Evolutionary conservation across 2,888 invertebrate genomes (phyloP), one percentile per base, ranked within the genome.

Genomic region (Habroteleia sp.): DNA sequence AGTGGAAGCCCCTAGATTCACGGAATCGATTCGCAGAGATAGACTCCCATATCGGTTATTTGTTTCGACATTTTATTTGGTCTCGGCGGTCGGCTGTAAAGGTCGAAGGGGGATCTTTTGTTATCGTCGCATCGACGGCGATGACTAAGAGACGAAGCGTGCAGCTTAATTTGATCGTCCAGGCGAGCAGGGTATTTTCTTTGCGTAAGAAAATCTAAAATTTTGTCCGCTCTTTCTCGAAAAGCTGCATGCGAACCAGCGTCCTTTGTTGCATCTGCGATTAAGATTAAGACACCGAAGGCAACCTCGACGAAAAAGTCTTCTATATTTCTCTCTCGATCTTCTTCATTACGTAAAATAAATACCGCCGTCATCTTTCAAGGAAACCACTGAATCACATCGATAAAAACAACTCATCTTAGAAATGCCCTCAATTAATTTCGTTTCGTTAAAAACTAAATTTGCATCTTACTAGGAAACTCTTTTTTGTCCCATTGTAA

Each of bases 141-240:
- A 46, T 65, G 54, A 54, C 16, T 54, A 23, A 66, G 46, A 54
- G 29, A 5, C 41, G 56, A 56, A 66, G 44, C 46, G 39, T 33
- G 25, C 41, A 46, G 37, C 20, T 46, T 23, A 37, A 37, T 54
- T 65, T 66, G 54, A 65, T 65, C 42, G 17, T 29, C 39, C 16
- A 66, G 41, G 56, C 3, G 2, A 54, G 56, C 44, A 54, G 48
- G 41, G 46, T 54, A 56, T 10, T 48, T 46, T 56, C n/a, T n/a
- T n/a, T n/a, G n/a, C 39, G 42, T 52, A 16, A 1, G 35, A 10
- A 56, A 48, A 48, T 48, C 33, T 44, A 10, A 31, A 42, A 58
- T 56, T 48, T 14, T 27, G 23, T 3, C 20, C 31, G 27, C 54
- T 46, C 20, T 56, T 66, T 56, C 66, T 25, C 17, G 14, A 46